These are phyloP conservation scores for Propsilocerus akamusi DNA, from an alignment of 1,140 invertebrate species.

Conservation along the genomic window DNA sequence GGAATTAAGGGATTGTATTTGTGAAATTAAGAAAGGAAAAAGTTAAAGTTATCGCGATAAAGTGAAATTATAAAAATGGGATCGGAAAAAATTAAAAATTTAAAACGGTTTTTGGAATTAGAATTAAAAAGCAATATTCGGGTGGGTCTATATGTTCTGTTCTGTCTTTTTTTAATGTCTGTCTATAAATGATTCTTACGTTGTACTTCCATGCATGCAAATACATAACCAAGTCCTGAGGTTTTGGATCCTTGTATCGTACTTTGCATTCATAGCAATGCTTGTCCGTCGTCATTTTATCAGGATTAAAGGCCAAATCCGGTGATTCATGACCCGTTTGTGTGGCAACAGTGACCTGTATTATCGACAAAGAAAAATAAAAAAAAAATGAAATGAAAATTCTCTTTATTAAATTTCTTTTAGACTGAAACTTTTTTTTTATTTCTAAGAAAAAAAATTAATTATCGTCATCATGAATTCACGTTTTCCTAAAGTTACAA, in stretches of 20 bases:
- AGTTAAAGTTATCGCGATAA: background rate
- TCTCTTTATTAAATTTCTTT: too few species aligned
- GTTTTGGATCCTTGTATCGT: constrained; percentile 74
- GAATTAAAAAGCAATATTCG: background rate
- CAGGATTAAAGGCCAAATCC: constrained; percentile 43
- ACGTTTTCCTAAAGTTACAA: too few species aligned
- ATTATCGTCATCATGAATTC: too few species aligned
- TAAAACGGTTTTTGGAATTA: background rate
- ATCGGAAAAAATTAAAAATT: background rate
- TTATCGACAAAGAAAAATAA: too few species aligned
- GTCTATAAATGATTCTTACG: constrained; percentile 23
- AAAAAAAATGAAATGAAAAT: too few species aligned
- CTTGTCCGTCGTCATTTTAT: constrained; percentile 60
- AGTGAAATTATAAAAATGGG: background rate
- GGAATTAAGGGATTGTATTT: too few species aligned
- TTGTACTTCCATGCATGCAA: constrained; percentile 86
- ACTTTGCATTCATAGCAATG: constrained; percentile 88
- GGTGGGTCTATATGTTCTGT: background rate
- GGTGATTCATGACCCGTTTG: constrained; percentile 61
- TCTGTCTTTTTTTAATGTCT: background rate
- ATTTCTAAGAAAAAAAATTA: too few species aligned
- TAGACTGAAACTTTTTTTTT: too few species aligned
- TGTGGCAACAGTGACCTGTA: constrained; percentile 53
- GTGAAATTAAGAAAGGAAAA: too few species aligned
- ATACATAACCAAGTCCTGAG: constrained; percentile 84